These are phyloP conservation scores for Stichodactyla mertensii DNA, from an alignment of 64 coral and sea anemone genomes.

Conservation along the genomic window DNA sequence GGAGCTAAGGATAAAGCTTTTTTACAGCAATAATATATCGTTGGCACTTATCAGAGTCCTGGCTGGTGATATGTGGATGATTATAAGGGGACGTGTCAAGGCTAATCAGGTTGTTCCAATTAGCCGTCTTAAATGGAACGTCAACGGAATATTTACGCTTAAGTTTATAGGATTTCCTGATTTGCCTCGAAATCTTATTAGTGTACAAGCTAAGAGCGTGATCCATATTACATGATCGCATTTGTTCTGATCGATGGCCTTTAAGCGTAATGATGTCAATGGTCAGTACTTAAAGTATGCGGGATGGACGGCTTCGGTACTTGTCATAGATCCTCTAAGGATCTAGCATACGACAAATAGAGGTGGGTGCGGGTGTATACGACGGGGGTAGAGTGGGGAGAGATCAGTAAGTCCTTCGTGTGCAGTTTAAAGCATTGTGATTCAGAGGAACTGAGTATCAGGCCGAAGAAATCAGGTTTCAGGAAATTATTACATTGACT, in stretches of 20 bases:
- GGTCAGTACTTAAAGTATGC: not conserved
- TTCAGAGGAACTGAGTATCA: too few species aligned
- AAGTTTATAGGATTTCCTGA: not conserved
- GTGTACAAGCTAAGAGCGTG: not conserved
- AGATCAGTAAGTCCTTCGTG: too few species aligned
- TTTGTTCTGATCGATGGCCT: not conserved
- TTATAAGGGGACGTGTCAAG: not conserved
- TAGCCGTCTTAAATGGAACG: slow-evolving; percentile 1
- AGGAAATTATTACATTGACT: too few species aligned
- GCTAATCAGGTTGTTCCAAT: not conserved
- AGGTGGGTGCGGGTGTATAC: too few species aligned
- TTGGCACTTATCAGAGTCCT: not conserved
- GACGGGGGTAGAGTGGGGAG: too few species aligned
- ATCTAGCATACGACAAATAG: too few species aligned
- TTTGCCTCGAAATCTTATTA: not conserved
- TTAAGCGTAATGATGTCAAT: not conserved
- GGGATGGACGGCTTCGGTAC: too few species aligned
- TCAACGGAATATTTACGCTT: not conserved
- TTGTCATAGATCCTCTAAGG: too few species aligned
- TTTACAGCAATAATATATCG: too few species aligned
- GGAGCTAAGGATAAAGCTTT: too few species aligned
- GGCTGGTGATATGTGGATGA: not conserved
- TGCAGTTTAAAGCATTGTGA: too few species aligned
- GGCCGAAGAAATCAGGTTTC: too few species aligned
- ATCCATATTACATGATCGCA: not conserved